Conservation (phyloP, 2,113 vertebrate species). For the Lipophrys pholis region DNA sequence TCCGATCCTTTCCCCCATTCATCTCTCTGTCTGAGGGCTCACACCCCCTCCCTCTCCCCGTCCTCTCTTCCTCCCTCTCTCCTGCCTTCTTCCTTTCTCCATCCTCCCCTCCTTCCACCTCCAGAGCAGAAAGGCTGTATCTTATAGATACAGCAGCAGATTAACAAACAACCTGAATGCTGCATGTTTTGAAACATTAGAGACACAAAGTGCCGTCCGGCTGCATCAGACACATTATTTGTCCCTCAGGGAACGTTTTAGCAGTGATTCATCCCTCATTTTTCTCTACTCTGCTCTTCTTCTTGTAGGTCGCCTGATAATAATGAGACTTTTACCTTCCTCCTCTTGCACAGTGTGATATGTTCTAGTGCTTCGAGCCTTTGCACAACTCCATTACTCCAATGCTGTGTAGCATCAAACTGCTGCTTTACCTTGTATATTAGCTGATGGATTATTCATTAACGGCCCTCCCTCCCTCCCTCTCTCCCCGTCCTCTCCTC, state of each 20-base stretch:
- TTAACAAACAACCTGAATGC: not conserved
- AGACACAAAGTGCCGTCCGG: not conserved
- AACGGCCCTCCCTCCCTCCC: not conserved
- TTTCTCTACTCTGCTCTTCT: not conserved
- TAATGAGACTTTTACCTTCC: not conserved
- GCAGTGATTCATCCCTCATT: not conserved
- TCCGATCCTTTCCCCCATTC: constrained; percentile 27
- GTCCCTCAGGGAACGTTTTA: not conserved
- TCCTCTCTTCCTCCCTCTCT: not conserved
- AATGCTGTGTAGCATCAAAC: not conserved
- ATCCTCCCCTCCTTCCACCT: too few relatives aligned
- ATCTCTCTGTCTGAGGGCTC: not conserved
- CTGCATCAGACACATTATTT: too few relatives aligned
- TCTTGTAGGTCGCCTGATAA: too few relatives aligned
- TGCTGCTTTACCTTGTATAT: constrained; percentile 21
- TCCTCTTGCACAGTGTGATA: not conserved
- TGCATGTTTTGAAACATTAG: not conserved
- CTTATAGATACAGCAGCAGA: constrained; percentile 17
- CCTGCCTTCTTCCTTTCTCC: not conserved
- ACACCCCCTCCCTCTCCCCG: not conserved
- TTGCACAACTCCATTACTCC: not conserved
- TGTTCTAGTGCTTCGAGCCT: not conserved
- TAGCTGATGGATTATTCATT: constrained; percentile 68
- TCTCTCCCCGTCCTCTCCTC: not conserved
- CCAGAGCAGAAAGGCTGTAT: not conserved